A percentile compares a stretch with the other conserved stretches of the same genome.
These are phyloP conservation scores for Lepidochrysops patricia DNA, from an alignment of 2,888 invertebrate genomes.

Conservation along the genomic window DNA sequence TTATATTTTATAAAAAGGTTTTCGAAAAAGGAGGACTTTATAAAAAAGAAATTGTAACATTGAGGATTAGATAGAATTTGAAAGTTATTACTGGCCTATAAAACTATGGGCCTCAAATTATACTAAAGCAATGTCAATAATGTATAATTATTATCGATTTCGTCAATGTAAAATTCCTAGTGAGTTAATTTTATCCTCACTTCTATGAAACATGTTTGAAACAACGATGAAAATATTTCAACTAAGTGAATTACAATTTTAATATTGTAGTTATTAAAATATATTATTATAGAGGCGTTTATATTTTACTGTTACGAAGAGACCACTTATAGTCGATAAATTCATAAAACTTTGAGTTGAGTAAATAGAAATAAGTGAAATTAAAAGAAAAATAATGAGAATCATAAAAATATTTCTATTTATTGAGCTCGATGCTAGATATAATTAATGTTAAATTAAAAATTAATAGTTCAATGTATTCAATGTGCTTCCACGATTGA, in stretches of 20 bases:
- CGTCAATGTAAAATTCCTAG: not conserved
- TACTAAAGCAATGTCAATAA: not conserved
- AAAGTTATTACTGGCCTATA: not conserved
- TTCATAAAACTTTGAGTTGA: not conserved
- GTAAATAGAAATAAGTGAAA: not conserved
- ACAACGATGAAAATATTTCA: not conserved
- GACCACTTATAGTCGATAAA: constrained; percentile 2
- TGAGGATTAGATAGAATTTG: not conserved
- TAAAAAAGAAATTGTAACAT: no score
- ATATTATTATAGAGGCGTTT: not conserved
- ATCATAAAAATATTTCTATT: not conserved
- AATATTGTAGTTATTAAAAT: not conserved
- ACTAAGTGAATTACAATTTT: not conserved
- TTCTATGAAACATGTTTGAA: constrained; percentile 1
- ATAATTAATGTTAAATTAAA: constrained; percentile 22
- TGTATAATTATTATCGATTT: not conserved
- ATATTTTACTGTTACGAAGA: constrained; percentile 3
- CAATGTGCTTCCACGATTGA: constrained; percentile 57
- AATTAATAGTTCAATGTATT: constrained; percentile 36
- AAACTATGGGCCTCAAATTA: not conserved
- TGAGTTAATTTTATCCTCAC: not conserved
- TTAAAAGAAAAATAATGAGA: not conserved
- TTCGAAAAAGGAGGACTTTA: no score
- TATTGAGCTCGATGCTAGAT: constrained; percentile 6
- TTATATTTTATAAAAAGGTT: no score